Evolutionary conservation across 2,113 vertebrate genomes (phyloP), one percentile per base, ranked within the genome.

Genomic region (Oryzias melastigma): DNA sequence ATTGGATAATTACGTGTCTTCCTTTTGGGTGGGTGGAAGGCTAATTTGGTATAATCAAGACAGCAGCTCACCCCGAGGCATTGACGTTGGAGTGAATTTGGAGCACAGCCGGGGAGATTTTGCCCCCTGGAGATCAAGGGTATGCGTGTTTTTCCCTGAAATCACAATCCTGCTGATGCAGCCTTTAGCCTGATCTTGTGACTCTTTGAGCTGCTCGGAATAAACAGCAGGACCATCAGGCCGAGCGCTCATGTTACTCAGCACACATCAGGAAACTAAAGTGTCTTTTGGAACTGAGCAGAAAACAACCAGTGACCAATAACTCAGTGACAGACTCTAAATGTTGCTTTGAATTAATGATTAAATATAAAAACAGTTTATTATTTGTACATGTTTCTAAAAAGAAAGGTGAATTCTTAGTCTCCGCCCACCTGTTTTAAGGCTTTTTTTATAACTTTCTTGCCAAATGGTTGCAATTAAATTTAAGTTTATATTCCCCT

Each of bases 1-100:
- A 88, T 62, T 83, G 65, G 50, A 70, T 86, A 78, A 90, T 87
- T 88, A 84, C 78, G 77, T 13, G 72, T 82, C 81, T 90, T 86
- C 88, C 85, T 87, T 68, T 72, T 68, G 76, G 83, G 65, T 58
- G 75, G 83, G 73, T 41, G 65, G 81, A 77, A 18, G 67, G 73
- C 57, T 67, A 83, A 87, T 87, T 85, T 84, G 77, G 53, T 76
- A 53, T 83, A 83, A 88, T 90, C 79, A 85, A 62, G 71, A 67
- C 83, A 64, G 62, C 66, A 14, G 50, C 44, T 71, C 53, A 75
- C 78, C 77, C 82, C 57, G 68, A 43, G 73, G 77, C 75, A 54
- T 41, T 65, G 77, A 82, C 75, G 81, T 73, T 75, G 65, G 65
- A 75, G 48, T 69, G 63, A 84, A 85, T 78, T 35, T 72, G 75